Percentiles rank a stretch among this genome's conserved stretches.
These are phyloP conservation scores for Aphelocoma californica DNA, from an alignment of 2,797 vertebrate species.

Conservation along the genomic window DNA sequence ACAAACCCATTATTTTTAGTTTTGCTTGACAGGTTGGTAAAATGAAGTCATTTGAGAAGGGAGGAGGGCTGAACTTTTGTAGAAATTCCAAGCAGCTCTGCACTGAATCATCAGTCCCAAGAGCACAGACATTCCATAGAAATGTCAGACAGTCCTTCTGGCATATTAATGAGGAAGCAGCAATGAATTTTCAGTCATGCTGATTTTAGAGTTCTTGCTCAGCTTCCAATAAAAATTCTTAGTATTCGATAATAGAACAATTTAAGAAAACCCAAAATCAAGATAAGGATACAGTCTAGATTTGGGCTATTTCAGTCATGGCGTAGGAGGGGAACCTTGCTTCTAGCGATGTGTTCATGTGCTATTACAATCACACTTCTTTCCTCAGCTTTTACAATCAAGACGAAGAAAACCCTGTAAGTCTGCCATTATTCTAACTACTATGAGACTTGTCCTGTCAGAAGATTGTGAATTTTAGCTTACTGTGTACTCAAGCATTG, in stretches of 20 bases:
- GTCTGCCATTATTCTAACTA: neutral
- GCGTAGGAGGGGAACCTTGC: neutral
- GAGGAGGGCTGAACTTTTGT: conserved; percentile 12
- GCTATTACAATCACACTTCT: neutral
- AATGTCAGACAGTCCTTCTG: conserved; percentile 61
- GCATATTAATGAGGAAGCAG: conserved; percentile 50
- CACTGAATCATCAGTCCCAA: conserved; percentile 66
- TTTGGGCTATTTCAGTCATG: neutral
- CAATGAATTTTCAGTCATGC: neutral
- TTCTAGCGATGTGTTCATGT: neutral
- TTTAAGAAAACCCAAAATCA: neutral
- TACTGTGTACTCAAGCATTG: neutral
- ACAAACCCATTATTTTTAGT: conserved; percentile 26
- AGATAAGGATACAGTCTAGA: neutral
- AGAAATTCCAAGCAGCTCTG: conserved; percentile 30
- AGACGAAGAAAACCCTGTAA: neutral
- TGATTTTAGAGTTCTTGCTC: neutral
- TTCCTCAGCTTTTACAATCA: neutral
- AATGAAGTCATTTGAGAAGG: conserved; percentile 5
- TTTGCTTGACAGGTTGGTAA: conserved; percentile 7
- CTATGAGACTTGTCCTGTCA: neutral
- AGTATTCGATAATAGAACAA: neutral
- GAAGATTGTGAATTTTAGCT: neutral
- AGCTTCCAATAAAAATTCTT: neutral
- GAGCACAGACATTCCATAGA: conserved; percentile 35